These are phyloP conservation scores for Proctacanthus coquilletti DNA, from an alignment of 1,140 invertebrate genomes.

Conservation along the genomic window DNA sequence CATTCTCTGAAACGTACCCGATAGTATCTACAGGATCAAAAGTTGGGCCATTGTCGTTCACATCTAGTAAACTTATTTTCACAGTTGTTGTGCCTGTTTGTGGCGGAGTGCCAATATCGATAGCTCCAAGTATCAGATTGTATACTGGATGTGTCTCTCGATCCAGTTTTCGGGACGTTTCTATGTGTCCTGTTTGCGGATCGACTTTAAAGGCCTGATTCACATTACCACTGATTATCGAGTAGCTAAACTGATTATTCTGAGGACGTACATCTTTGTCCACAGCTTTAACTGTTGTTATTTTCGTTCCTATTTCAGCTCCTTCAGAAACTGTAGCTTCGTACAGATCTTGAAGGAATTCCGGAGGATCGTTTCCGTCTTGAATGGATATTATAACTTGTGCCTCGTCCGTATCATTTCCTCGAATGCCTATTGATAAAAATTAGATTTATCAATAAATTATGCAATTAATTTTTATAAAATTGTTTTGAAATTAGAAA, in stretches of 20 bases:
- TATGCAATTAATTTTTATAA: too few relatives aligned
- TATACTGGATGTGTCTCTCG: constrained; percentile 64
- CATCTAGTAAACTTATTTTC: constrained; percentile 51
- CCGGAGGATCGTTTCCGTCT: constrained; percentile 90
- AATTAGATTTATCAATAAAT: too few relatives aligned
- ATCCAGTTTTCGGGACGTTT: constrained; percentile 60
- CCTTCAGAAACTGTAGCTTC: constrained; percentile 64
- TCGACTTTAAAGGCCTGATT: constrained; percentile 80
- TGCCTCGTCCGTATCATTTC: constrained; percentile 90
- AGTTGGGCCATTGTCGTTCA: constrained; percentile 86
- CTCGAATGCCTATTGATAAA: too few relatives aligned
- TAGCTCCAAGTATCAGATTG: constrained; percentile 72
- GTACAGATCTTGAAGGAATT: constrained; percentile 65
- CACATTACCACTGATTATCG: constrained; percentile 70
- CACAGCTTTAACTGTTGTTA: constrained; percentile 66
- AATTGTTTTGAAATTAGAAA: too few relatives aligned
- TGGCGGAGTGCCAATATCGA: constrained; percentile 73
- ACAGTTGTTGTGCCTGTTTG: constrained; percentile 77
- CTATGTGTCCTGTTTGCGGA: constrained; percentile 65
- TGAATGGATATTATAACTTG: constrained; percentile 85
- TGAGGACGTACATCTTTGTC: constrained; percentile 83
- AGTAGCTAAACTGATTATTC: constrained; percentile 86
- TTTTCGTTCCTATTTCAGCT: constrained; percentile 48
- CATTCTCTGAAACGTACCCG: constrained; percentile 75
- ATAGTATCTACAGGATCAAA: constrained; percentile 55